These are phyloP conservation scores for Digitonthophagus gazella DNA, from an alignment of 2,888 invertebrate species.

Conservation along the genomic window DNA sequence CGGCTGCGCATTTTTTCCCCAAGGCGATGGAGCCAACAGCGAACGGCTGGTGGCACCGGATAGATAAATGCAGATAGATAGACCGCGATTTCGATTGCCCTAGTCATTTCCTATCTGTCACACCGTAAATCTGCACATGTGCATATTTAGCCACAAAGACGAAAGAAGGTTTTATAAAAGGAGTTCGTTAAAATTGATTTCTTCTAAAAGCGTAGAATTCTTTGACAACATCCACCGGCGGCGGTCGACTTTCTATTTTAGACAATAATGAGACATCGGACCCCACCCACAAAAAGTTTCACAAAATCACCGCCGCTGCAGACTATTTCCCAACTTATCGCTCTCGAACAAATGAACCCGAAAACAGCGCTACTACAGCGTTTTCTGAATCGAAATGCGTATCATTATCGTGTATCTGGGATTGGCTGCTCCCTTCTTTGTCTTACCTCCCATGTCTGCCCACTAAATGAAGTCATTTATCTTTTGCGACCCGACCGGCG, in stretches of 20 bases:
- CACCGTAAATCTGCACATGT: not conserved
- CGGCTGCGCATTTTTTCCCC: not conserved
- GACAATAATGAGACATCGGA: not conserved
- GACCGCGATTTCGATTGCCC: not conserved
- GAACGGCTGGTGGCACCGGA: not conserved
- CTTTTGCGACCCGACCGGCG: not conserved
- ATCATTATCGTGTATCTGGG: conserved; percentile 15
- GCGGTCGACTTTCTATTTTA: not conserved
- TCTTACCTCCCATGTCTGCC: conserved; percentile 4
- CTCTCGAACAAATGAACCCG: not conserved
- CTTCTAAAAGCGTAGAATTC: not conserved
- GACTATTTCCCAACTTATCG: conserved; percentile 1
- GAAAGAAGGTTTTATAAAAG: no score
- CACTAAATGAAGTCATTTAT: conserved; percentile 13
- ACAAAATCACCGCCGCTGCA: not conserved
- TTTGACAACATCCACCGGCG: not conserved
- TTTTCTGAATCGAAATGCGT: conserved; percentile 11
- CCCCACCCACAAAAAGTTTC: conserved; percentile 3
- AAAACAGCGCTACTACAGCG: conserved; percentile 6
- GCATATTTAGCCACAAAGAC: not conserved
- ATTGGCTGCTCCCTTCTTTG: not conserved
- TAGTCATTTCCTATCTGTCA: not conserved
- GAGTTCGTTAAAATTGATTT: not conserved
- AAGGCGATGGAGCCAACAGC: not conserved
- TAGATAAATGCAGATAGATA: not conserved